Conservation (phyloP, 2,113 vertebrate genomes). For the Cariama cristata region DNA sequence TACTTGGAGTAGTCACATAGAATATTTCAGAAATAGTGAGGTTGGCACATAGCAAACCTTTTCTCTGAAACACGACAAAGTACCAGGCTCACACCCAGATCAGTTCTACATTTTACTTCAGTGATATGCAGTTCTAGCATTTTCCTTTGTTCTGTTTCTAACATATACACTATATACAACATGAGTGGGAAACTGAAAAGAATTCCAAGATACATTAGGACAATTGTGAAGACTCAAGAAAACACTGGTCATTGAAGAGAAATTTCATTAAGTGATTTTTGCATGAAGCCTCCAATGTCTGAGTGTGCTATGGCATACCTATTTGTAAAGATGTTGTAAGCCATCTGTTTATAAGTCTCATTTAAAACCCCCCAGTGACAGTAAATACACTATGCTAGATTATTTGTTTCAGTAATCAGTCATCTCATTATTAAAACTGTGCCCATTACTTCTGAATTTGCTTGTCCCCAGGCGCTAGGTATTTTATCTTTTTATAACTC, state of each 20-base stretch:
- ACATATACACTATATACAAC: neutral
- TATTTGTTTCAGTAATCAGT: neutral
- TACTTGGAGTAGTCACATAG: neutral
- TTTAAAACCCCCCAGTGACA: neutral
- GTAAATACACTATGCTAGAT: neutral
- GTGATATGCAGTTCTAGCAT: neutral
- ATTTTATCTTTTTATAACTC: neutral
- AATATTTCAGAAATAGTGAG: neutral
- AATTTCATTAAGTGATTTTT: neutral
- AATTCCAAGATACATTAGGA: neutral
- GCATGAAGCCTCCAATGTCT: neutral
- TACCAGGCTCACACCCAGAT: neutral
- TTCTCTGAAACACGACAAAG: neutral
- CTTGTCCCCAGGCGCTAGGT: neutral
- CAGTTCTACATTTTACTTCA: neutral
- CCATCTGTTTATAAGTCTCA: neutral
- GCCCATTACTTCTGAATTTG: neutral
- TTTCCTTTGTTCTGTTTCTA: neutral
- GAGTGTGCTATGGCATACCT: neutral
- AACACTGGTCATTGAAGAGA: neutral
- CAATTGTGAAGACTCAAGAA: neutral
- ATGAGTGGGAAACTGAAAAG: neutral
- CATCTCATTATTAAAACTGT: neutral
- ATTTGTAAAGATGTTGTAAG: neutral
- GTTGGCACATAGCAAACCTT: neutral